phyloP scores from a whole-genome alignment of 2,888 invertebrate genomes.

The Gnatocerus cornutus region DNA sequence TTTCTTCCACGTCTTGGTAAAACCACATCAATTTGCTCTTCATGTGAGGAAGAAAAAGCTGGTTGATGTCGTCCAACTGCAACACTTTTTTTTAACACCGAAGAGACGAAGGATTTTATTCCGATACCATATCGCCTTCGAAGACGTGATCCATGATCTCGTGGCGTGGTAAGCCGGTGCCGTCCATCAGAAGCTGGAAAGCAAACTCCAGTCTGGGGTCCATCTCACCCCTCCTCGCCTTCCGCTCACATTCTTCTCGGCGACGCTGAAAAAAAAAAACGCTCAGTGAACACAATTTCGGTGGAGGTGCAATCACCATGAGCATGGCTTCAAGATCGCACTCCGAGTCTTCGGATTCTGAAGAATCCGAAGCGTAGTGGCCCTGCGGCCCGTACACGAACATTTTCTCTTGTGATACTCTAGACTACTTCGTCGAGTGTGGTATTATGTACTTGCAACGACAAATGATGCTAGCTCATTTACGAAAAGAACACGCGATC shows the following conservation, averaged over 20 bases:
- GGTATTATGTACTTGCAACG: constrained; percentile 29
- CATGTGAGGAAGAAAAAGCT: constrained; percentile 89
- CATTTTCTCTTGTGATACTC: constrained; percentile 54
- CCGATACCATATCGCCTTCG: constrained; percentile 87
- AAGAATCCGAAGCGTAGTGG: constrained; percentile 57
- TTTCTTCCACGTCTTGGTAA: constrained; percentile 89
- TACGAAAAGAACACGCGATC: constrained; percentile 54
- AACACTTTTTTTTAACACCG: constrained; percentile 56
- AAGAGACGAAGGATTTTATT: not conserved
- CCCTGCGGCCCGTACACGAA: constrained; percentile 64
- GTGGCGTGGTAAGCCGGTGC: constrained; percentile 85
- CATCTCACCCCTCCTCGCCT: constrained; percentile 92
- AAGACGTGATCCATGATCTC: constrained; percentile 94
- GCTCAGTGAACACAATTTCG: too few species aligned
- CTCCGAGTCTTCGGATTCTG: constrained; percentile 59
- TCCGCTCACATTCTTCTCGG: constrained; percentile 93
- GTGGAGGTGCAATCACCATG: too few species aligned
- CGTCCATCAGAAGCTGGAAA: constrained; percentile 90
- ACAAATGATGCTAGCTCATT: constrained; percentile 37
- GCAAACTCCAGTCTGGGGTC: constrained; percentile 93
- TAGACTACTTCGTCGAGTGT: constrained; percentile 21
- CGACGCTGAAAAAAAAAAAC: constrained; percentile 74
- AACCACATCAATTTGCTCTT: constrained; percentile 90
- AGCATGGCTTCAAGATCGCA: constrained; percentile 63
- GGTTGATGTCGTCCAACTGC: constrained; percentile 90